Evolutionary conservation across 2,888 invertebrate genomes (phyloP).

Genomic region (Protophormia terraenovae): DNA sequence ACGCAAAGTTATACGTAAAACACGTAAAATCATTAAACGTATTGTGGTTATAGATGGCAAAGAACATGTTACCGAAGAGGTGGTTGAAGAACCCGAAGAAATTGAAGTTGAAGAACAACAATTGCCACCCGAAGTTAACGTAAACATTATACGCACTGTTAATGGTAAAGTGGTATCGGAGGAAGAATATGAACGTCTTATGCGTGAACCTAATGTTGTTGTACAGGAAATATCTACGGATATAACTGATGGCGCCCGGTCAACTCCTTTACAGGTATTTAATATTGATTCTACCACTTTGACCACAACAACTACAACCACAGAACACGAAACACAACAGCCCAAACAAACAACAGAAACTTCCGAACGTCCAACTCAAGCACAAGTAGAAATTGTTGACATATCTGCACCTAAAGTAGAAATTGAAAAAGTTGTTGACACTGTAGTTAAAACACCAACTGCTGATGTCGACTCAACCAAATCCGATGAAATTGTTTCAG

Average conservation of each 20-base stretch:
- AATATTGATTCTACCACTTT: constrained; percentile 78
- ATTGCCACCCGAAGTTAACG: constrained; percentile 76
- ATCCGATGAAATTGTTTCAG: constrained; percentile 62
- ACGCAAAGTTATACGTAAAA: constrained; percentile 88
- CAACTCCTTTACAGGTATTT: constrained; percentile 80
- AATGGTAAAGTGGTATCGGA: constrained; percentile 82
- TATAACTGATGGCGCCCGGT: constrained; percentile 68
- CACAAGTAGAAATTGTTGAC: constrained; percentile 81
- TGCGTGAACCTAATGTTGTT: constrained; percentile 77
- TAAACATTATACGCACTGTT: constrained; percentile 84
- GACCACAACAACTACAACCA: constrained; percentile 68
- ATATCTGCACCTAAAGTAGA: constrained; percentile 79
- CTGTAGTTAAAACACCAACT: constrained; percentile 68
- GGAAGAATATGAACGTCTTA: constrained; percentile 78
- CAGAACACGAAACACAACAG: constrained; percentile 69
- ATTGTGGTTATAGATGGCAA: constrained; percentile 91
- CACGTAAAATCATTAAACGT: constrained; percentile 88
- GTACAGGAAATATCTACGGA: constrained; percentile 77
- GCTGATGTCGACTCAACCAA: constrained; percentile 64
- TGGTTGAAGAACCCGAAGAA: constrained; percentile 91
- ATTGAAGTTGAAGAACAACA: constrained; percentile 79
- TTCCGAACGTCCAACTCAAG: constrained; percentile 74
- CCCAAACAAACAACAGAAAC: constrained; percentile 72
- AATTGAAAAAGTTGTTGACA: constrained; percentile 74
- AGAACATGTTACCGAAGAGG: constrained; percentile 91